A percentile compares a stretch with the other conserved stretches of the same genome.
phyloP scores from a whole-genome alignment of 2,113 vertebrate species.

The Equus przewalskii region DNA sequence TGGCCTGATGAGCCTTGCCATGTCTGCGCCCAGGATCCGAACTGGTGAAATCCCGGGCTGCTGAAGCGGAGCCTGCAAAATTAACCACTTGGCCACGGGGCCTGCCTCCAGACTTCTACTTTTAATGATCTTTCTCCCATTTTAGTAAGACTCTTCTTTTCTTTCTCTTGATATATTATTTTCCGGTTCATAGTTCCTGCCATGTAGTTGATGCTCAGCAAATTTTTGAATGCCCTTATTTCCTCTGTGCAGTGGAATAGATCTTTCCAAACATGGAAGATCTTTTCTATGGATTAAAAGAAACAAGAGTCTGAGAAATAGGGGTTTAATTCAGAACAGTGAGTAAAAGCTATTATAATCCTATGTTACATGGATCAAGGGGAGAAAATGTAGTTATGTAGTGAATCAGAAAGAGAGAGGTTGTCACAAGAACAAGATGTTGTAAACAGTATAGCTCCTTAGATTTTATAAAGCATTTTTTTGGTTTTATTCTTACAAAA shows the following conservation, averaged over 20 bases:
- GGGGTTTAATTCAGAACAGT: background rate
- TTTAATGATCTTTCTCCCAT: too few relatives aligned
- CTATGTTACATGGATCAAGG: background rate
- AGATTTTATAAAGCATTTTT: background rate
- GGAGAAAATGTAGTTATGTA: background rate
- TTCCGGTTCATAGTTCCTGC: slow-evolving; percentile 27
- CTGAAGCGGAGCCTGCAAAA: too few relatives aligned
- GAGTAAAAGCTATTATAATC: background rate
- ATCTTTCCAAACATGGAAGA: background rate
- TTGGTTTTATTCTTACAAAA: slow-evolving; percentile 28
- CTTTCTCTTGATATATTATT: background rate
- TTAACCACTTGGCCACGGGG: too few relatives aligned
- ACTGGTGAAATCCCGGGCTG: too few relatives aligned
- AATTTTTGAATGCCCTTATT: slow-evolving; percentile 3
- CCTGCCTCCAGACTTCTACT: too few relatives aligned
- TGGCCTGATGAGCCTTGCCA: too few relatives aligned
- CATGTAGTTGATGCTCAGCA: slow-evolving; percentile 23
- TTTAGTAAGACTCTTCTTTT: background rate
- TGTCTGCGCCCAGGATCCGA: too few relatives aligned
- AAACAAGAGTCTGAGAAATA: background rate
- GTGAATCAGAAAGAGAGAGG: background rate
- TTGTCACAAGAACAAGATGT: background rate
- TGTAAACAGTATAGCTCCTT: background rate
- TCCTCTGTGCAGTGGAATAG: background rate
- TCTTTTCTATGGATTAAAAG: slow-evolving; percentile 1